A percentile compares a stretch with the other conserved stretches of the same genome.
Conservation (phyloP, 30 jellyfish, hydroid and myxozoan genomes). For the Aurelia coerulea region DNA sequence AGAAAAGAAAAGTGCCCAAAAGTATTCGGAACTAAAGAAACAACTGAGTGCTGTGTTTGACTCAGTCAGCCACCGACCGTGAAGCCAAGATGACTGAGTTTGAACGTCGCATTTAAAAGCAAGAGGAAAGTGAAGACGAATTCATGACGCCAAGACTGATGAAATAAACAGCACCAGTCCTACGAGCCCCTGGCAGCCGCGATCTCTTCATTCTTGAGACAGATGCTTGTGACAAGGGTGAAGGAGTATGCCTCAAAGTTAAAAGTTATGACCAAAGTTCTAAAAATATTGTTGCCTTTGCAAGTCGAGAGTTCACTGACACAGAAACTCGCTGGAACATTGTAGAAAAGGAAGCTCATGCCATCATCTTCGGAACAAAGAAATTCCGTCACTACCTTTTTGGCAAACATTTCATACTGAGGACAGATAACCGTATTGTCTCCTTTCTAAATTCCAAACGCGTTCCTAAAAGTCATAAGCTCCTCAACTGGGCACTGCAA, state of each 20-base stretch:
- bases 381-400: neutral
- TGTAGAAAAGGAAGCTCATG: constrained; percentile 12
- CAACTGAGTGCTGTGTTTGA: too few relatives aligned
- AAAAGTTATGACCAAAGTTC: too few relatives aligned
- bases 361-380: constrained; percentile 8
- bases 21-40: too few relatives aligned
- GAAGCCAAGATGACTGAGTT: too few relatives aligned
- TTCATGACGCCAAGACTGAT: too few relatives aligned
- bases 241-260: too few relatives aligned
- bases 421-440: constrained; percentile 25
- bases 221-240: too few relatives aligned
- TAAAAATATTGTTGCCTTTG: constrained; percentile 5
- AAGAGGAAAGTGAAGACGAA: too few relatives aligned
- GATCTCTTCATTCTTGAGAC: constrained; percentile 3
- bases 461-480: constrained; percentile 15
- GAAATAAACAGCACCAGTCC: neutral
- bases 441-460: constrained; percentile 23
- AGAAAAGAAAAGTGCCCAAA: too few relatives aligned
- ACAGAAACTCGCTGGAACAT: constrained; percentile 16
- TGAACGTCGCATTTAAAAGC: too few relatives aligned
- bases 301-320: neutral
- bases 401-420: constrained; percentile 32
- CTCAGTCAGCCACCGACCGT: too few relatives aligned
- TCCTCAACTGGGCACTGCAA: constrained; percentile 14
- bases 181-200: constrained; percentile 18